These are phyloP conservation scores for Neocloeon triangulifer DNA, from an alignment of 1,140 invertebrate species.

Conservation along the genomic window DNA sequence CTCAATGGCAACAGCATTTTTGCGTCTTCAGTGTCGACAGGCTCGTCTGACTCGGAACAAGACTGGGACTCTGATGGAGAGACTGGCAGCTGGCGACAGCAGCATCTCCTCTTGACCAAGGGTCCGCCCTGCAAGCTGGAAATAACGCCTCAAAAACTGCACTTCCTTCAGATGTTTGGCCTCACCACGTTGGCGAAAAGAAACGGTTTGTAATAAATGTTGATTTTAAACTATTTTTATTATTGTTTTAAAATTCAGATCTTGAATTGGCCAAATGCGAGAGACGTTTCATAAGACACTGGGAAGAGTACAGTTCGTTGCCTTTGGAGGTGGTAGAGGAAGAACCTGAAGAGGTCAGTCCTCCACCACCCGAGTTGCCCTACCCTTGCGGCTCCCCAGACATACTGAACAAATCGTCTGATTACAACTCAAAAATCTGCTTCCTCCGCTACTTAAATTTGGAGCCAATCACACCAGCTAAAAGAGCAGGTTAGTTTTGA, in stretches of 20 bases:
- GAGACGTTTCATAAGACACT: conserved; percentile 5
- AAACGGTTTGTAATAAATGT: conserved; percentile 17
- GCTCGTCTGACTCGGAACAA: conserved; percentile 2
- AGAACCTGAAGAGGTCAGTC: too few species aligned
- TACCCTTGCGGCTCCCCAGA: conserved; percentile 20
- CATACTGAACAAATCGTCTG: conserved; percentile 14
- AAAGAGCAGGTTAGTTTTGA: conserved; percentile 8
- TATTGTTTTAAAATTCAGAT: conserved; percentile 9
- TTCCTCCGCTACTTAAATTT: conserved; percentile 9
- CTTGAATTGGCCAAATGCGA: conserved; percentile 11
- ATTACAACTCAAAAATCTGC: conserved; percentile 7
- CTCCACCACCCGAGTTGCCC: conserved; percentile 16
- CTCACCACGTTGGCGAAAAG: conserved; percentile 19
- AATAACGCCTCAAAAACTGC: conserved; percentile 19
- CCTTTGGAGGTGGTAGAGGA: too few species aligned
- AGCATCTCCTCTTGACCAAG: conserved; percentile 16
- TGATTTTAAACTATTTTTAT: background rate
- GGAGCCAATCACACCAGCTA: conserved; percentile 5
- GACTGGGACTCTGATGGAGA: conserved; percentile 19
- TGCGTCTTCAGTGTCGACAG: background rate
- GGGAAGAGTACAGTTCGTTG: background rate
- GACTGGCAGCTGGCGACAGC: conserved; percentile 10
- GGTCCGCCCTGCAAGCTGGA: conserved; percentile 22
- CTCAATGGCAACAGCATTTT: conserved; percentile 6
- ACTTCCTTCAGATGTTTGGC: conserved; percentile 22